A percentile compares a stretch with the other conserved stretches of the same genome.
These are phyloP conservation scores for Pachycephus smyrnensis DNA, from an alignment of 2,888 invertebrate genomes.

Conservation along the genomic window DNA sequence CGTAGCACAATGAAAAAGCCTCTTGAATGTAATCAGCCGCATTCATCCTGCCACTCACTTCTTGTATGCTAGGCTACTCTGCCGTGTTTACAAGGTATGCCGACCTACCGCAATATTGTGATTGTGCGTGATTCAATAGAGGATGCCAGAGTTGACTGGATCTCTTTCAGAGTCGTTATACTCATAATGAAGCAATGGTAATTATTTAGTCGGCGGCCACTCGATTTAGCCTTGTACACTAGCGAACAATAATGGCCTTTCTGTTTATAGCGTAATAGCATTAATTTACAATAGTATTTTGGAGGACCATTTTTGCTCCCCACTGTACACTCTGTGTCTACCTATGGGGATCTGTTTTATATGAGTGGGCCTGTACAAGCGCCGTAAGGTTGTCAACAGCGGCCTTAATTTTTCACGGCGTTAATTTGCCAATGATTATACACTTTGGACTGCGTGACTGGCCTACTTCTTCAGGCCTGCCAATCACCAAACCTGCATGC, in stretches of 20 bases:
- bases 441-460: background rate
- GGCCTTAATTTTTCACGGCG: constrained; percentile 13
- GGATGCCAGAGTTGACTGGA: too few species aligned
- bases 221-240: too few species aligned
- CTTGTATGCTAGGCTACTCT: constrained; percentile 33
- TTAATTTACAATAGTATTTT: too few species aligned
- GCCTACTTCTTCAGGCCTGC: background rate
- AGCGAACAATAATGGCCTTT: too few species aligned
- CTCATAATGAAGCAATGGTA: background rate
- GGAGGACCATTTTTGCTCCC: too few species aligned
- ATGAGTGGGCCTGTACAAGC: background rate
- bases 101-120: constrained; percentile 6
- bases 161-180: too few species aligned
- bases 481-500: background rate
- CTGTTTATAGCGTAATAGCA: too few species aligned
- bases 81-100: constrained; percentile 9
- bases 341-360: background rate
- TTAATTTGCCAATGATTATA: constrained; percentile 14
- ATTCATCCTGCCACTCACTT: constrained; percentile 42
- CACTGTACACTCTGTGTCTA: background rate
- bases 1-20: constrained; percentile 24
- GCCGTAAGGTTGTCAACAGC: constrained; percentile 10
- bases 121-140: constrained; percentile 3
- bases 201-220: background rate
- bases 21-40: constrained; percentile 43